Base-by-base conservation (phyloP, 2,888 invertebrate species). In the Noctua pronuba region DNA sequence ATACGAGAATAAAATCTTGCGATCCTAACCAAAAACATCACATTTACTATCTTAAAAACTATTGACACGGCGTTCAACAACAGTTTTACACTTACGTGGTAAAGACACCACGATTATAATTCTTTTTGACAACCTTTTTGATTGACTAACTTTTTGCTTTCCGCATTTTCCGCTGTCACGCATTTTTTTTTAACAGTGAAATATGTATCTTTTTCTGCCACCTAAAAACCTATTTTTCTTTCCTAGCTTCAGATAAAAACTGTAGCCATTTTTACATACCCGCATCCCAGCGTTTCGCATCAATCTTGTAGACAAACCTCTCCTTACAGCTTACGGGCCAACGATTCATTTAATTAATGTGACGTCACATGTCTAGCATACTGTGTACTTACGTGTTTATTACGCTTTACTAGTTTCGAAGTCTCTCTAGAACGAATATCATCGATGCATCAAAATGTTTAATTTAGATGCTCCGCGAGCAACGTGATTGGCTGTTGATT, bases 291-390 rank as follows among this genome's bases (percentile, higher is more conserved):
- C 55, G 7, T 46, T 68, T 38, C 62, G 21, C 84, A 82, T 82
- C 83, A 79, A 82, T 82, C 81, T 83, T 83, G 46, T 44, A 69
- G 64, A 58, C 79, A 74, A 68, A 41, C 72, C 16, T 66, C 31
- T 11, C 21, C 16, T 35, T 21, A 35, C 46, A 44, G 24, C 24
- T 35, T n/a, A 35, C 62, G 58, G 16, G n/a, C 35, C 31, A 35
- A 49, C 28, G 60, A 58, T 58, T 73, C 13, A 65, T 82, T 69
- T 83, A 73, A 82, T 83, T 52, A 79, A 78, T 83, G 68, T 69
- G 41, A 79, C 62, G 65, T 64, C 35, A 74, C 58, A 52, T 68
- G 38, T 67, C 52, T 75, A 31, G 49, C 41, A 44, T 38, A 67
- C 44, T 49, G 16, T 44, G 65, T 64, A 52, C 3, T 41, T 80